These are phyloP conservation scores for Platysternon megacephalum DNA, from an alignment of 2,113 vertebrate genomes.

Conservation along the genomic window DNA sequence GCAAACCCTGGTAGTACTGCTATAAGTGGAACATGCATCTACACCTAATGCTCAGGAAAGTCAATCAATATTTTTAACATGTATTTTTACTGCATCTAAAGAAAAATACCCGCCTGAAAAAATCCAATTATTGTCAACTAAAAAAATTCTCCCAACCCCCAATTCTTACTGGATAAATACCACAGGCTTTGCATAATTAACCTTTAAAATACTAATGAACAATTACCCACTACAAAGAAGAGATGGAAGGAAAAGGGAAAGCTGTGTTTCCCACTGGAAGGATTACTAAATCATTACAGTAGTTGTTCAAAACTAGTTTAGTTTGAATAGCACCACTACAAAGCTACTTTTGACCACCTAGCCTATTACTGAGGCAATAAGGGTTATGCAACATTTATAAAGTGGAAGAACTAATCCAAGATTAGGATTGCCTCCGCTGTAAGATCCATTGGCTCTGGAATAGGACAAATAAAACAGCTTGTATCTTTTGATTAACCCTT, in stretches of 20 bases:
- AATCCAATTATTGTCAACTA: not conserved
- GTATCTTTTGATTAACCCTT: not conserved
- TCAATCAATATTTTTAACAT: not conserved
- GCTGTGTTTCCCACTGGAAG: not conserved
- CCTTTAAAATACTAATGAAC: not conserved
- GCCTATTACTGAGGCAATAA: not conserved
- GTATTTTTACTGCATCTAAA: not conserved
- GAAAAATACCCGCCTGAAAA: not conserved
- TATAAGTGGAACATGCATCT: not conserved
- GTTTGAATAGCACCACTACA: not conserved
- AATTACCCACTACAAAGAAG: not conserved
- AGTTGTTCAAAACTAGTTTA: not conserved
- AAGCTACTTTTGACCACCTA: not conserved
- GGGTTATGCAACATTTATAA: not conserved
- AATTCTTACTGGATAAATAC: not conserved
- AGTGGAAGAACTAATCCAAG: not conserved
- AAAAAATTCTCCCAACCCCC: not conserved
- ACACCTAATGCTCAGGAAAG: not conserved
- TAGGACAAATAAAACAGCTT: no score
- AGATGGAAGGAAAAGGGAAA: not conserved
- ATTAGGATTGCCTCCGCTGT: not conserved
- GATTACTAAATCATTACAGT: not conserved
- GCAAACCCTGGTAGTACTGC: not conserved
- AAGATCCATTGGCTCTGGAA: no score
- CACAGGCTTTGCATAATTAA: conserved; percentile 9